Percentiles rank a stretch among this genome's conserved stretches.
phyloP scores from a whole-genome alignment of 2,797 vertebrate genomes.

The Xenopus petersii region DNA sequence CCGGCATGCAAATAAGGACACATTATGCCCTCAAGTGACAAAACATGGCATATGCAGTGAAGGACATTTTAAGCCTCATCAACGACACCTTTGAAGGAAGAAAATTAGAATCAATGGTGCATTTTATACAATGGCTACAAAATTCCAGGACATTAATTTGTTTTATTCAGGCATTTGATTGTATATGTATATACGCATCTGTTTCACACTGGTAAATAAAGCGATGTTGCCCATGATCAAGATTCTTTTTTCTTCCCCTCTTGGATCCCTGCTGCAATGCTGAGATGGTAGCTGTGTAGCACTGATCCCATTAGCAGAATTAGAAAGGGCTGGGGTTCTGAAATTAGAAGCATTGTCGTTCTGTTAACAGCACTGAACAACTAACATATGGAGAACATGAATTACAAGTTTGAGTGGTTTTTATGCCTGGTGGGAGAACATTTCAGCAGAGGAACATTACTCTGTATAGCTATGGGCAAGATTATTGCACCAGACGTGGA shows the following conservation, averaged over 20 bases:
- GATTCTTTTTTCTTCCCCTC: neutral
- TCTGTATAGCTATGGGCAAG: neutral
- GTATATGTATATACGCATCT: conserved; percentile 15
- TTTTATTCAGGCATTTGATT: conserved; percentile 28
- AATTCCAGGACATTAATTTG: conserved; percentile 39
- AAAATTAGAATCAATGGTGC: conserved; percentile 42
- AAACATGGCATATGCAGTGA: conserved; percentile 36
- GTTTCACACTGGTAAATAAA: conserved; percentile 37
- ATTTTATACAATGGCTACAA: conserved; percentile 37
- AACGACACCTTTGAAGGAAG: conserved; percentile 29
- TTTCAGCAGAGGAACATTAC: neutral
- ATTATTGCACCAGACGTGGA: neutral
- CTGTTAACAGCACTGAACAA: neutral
- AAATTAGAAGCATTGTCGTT: neutral
- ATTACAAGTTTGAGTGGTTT: neutral
- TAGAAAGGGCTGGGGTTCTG: neutral
- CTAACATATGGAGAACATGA: conserved; percentile 2
- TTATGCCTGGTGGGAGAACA: neutral
- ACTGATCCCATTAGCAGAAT: neutral
- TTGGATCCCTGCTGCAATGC: neutral
- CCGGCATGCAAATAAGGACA: conserved; percentile 41
- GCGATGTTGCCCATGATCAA: conserved; percentile 1
- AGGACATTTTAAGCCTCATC: conserved; percentile 45
- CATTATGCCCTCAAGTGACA: conserved; percentile 29
- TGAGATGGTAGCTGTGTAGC: neutral